Evolutionary conservation across 2,888 invertebrate genomes (phyloP).

Genomic region (Papilio demoleus): DNA sequence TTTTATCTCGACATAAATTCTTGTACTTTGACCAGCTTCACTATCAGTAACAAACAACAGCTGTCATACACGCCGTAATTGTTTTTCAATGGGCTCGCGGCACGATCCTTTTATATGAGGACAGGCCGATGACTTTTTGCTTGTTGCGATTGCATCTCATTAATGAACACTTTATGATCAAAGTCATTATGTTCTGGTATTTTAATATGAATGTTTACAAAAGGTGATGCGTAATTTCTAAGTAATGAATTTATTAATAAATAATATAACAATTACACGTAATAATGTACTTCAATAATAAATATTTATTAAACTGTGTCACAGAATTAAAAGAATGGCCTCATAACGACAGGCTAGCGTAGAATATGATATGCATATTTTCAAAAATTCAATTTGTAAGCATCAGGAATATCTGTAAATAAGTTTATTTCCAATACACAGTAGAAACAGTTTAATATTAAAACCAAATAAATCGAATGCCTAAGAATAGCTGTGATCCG

Average conservation of each 20-base stretch:
- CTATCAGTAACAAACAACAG: slow-evolving; percentile 53
- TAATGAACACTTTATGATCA: slow-evolving; percentile 11
- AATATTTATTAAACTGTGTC: background rate
- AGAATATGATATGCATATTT: background rate
- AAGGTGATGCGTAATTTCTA: background rate
- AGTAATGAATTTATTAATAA: no score
- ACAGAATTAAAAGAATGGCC: no score
- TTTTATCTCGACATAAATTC: slow-evolving; percentile 60
- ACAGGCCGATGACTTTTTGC: slow-evolving; percentile 43
- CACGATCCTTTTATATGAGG: slow-evolving; percentile 51
- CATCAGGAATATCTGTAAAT: no score
- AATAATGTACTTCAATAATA: no score
- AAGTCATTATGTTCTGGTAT: background rate
- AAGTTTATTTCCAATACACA: no score
- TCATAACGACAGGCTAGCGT: no score
- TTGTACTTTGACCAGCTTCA: slow-evolving; percentile 62
- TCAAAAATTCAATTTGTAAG: background rate
- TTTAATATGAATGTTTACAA: background rate
- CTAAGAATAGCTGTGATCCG: background rate
- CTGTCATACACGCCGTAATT: slow-evolving; percentile 55
- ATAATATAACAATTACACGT: no score
- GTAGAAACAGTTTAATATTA: no score
- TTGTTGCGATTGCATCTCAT: slow-evolving; percentile 14
- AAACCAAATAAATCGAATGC: no score
- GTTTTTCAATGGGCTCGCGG: slow-evolving; percentile 56